These are phyloP conservation scores for Zaprionus vittiger DNA, from an alignment of 1,140 invertebrate genomes.

Conservation along the genomic window DNA sequence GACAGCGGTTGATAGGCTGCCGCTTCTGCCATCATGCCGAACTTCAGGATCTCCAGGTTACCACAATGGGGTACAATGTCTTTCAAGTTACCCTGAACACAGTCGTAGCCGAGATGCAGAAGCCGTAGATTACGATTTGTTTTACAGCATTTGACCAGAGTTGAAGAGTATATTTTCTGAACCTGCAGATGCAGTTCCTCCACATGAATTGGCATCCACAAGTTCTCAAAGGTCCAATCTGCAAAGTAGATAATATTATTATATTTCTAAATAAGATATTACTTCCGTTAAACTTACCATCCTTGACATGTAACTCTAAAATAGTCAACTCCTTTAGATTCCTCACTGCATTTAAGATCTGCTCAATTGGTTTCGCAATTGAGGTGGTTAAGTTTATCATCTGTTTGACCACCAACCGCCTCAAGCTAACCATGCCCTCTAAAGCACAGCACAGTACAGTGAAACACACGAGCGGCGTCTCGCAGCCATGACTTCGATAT, in stretches of 20 bases:
- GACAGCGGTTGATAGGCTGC: conserved; percentile 42
- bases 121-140: conserved; percentile 40
- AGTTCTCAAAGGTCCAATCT: conserved; percentile 43
- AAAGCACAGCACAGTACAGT: conserved; percentile 28
- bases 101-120: conserved; percentile 49
- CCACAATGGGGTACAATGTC: conserved; percentile 54
- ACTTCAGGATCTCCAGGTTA: conserved; percentile 49
- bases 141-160: conserved; percentile 56
- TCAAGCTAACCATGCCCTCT: conserved; percentile 39
- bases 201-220: conserved; percentile 28
- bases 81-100: conserved; percentile 28
- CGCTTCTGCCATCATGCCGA: conserved; percentile 54
- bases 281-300: conserved; percentile 30
- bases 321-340: conserved; percentile 25
- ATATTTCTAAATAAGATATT: no score
- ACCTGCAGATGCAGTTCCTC: conserved; percentile 42
- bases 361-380: conserved; percentile 42
- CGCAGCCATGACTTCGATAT: conserved; percentile 16
- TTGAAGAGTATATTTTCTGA: conserved; percentile 1
- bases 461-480: conserved; percentile 31
- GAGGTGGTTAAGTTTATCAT: not conserved
- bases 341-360: conserved; percentile 36
- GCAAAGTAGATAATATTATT: not conserved
- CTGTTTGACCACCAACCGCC: conserved; percentile 40
- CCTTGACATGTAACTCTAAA: conserved; percentile 32